Evolutionary conservation across 2,888 invertebrate genomes (phyloP).

Genomic region (Lydus trimaculatus): DNA sequence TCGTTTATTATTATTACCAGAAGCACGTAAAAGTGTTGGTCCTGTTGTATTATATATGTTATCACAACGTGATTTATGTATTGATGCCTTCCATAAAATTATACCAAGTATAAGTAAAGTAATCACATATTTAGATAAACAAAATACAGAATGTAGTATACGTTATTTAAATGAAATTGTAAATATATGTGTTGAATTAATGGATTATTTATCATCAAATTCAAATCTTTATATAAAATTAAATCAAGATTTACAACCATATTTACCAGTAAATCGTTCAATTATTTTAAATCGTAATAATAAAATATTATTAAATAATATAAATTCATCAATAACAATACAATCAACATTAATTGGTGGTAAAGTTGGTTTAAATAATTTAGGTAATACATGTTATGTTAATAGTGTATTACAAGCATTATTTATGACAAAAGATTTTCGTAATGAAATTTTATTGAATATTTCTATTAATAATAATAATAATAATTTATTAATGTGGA

Average conservation of each 20-base stretch:
- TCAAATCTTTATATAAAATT: conserved; percentile 53
- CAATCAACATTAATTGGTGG: conserved; percentile 53
- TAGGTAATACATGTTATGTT: conserved; percentile 91
- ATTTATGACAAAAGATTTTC: conserved; percentile 81
- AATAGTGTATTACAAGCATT: conserved; percentile 87
- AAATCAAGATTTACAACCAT: conserved; percentile 52
- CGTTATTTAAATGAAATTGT: conserved; percentile 67
- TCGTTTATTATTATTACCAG: conserved; percentile 64
- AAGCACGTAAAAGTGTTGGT: conserved; percentile 65
- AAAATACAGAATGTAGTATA: conserved; percentile 63
- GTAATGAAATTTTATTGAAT: conserved; percentile 69
- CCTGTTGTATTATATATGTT: conserved; percentile 72
- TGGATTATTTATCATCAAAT: conserved; percentile 62
- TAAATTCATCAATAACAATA: conserved; percentile 40
- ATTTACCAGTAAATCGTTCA: conserved; percentile 48
- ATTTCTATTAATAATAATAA: conserved; percentile 65
- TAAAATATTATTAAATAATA: conserved; percentile 56
- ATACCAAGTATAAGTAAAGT: conserved; percentile 62
- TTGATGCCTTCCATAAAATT: conserved; percentile 69
- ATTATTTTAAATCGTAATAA: conserved; percentile 52
- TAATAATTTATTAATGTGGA: conserved; percentile 64
- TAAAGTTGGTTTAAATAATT: conserved; percentile 79
- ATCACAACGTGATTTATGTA: conserved; percentile 67
- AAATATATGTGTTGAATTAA: conserved; percentile 65
- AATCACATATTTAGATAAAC: conserved; percentile 65